Percentiles rank a stretch among this genome's conserved stretches.
Evolutionary conservation across 2,888 invertebrate species (phyloP).

Genomic region (Uropetala carovei): DNA sequence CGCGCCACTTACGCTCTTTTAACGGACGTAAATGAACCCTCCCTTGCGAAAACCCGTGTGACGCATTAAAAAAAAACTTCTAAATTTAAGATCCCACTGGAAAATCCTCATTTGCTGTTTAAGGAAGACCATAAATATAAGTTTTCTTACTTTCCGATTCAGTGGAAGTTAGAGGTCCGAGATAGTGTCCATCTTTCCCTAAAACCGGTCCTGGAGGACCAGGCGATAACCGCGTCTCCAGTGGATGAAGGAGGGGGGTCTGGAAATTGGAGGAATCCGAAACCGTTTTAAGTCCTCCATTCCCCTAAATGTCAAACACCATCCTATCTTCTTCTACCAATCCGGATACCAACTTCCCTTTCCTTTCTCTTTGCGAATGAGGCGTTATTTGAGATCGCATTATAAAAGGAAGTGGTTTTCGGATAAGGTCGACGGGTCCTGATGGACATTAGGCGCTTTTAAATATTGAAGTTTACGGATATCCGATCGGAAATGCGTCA

Average conservation of each 20-base stretch:
- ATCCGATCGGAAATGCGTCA: too few relatives aligned
- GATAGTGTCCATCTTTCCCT: neutral
- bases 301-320: neutral
- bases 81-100: neutral
- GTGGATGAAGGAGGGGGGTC: too few relatives aligned
- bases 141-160: slow-evolving; percentile 30
- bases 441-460: too few relatives aligned
- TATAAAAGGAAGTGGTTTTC: neutral
- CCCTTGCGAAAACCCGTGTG: neutral
- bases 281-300: neutral
- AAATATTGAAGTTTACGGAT: too few relatives aligned
- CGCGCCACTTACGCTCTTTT: neutral
- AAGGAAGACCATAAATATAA: slow-evolving; percentile 46
- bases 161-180: neutral
- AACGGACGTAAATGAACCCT: neutral
- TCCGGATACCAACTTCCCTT: neutral
- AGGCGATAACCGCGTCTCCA: neutral
- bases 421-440: too few relatives aligned
- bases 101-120: slow-evolving; percentile 23
- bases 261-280: neutral
- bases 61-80: neutral
- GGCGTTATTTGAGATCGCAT: neutral
- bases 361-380: neutral
- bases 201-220: slow-evolving; percentile 21
- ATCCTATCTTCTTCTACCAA: neutral